Conservation (phyloP, 1,140 invertebrate species). For the Pseudomyrmex pallidus region DNA sequence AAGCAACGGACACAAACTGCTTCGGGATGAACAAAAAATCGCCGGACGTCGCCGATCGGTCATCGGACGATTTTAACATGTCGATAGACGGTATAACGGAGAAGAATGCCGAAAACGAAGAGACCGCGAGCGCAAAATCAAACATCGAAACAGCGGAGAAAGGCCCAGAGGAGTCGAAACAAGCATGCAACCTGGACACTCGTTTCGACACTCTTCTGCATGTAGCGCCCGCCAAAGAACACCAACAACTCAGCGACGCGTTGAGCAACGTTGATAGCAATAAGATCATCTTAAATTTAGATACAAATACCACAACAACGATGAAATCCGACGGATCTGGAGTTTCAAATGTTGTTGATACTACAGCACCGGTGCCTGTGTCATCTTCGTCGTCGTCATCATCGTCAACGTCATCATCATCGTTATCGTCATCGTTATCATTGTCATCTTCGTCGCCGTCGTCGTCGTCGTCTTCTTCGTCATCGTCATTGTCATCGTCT, state of each 20-base stretch:
- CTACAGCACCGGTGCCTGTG: neutral
- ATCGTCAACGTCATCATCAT: neutral
- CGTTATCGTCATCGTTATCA: neutral
- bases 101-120: conserved; percentile 16
- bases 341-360: conserved; percentile 21
- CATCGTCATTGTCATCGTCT: conserved; percentile 2
- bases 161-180: conserved; percentile 67
- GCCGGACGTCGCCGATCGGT: conserved; percentile 1
- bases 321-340: conserved; percentile 77
- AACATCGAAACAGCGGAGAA: conserved; percentile 66
- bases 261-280: conserved; percentile 71
- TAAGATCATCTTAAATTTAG: conserved; percentile 83
- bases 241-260: conserved; percentile 66
- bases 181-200: conserved; percentile 76
- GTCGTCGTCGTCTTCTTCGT: neutral
- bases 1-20: conserved; percentile 24
- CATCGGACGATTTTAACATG: conserved; percentile 55
- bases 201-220: conserved; percentile 78
- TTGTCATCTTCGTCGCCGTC: neutral
- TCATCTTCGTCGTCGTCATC: neutral
- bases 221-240: conserved; percentile 64
- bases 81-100: conserved; percentile 41
- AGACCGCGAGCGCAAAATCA: conserved; percentile 39
- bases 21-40: conserved; percentile 32
- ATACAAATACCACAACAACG: conserved; percentile 83